Conservation (phyloP, 2,113 vertebrate species). For the Circaetus cinerascens region DNA sequence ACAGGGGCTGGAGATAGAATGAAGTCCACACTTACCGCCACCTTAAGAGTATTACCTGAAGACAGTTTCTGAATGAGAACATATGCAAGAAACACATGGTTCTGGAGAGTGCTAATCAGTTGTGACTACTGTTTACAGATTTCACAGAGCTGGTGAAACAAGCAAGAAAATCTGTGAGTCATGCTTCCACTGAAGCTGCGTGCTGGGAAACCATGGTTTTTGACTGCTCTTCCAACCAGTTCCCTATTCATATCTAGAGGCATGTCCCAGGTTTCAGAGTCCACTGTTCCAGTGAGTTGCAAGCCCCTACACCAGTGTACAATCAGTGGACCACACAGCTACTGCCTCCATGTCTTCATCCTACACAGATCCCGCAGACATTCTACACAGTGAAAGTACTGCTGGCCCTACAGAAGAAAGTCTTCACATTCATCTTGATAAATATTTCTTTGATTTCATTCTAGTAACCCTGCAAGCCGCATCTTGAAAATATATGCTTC, state of each 20-base stretch:
- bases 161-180: background rate
- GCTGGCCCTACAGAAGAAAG: background rate
- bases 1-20: background rate
- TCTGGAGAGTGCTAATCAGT: background rate
- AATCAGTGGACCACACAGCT: background rate
- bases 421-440: background rate
- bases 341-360: background rate
- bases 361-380: background rate
- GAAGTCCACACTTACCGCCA: background rate
- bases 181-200: background rate
- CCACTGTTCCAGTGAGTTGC: background rate
- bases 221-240: background rate
- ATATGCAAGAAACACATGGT: background rate
- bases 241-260: background rate
- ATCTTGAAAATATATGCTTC: background rate
- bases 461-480: background rate
- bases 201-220: background rate
- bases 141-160: background rate
- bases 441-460: background rate
- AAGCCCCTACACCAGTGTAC: background rate
- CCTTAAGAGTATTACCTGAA: background rate
- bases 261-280: background rate
- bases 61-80: background rate
- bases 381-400: background rate
- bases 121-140: background rate